phyloP scores from a whole-genome alignment of 2,888 invertebrate genomes.

The Tinea trinotella region DNA sequence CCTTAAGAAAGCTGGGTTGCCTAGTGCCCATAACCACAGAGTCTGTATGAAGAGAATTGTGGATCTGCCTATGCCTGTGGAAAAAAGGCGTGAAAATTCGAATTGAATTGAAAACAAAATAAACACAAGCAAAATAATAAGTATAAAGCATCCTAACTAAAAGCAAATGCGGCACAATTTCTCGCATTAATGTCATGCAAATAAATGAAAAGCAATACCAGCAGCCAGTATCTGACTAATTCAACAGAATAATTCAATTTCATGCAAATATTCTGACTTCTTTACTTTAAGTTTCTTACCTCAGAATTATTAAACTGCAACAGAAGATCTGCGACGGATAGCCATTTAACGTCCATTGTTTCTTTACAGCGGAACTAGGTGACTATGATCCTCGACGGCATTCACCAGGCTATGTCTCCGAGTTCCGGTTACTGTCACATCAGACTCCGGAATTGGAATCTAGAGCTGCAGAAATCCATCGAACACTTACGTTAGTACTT shows the following conservation, averaged over 20 bases:
- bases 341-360: too few species aligned
- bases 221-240: neutral
- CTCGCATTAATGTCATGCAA: neutral
- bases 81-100: too few species aligned
- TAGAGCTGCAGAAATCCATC: conserved; percentile 90
- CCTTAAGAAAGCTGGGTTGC: too few species aligned
- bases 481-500: conserved; percentile 83
- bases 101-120: too few species aligned
- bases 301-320: too few species aligned
- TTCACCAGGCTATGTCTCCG: conserved; percentile 92
- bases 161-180: neutral
- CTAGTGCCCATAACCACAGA: too few species aligned
- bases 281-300: too few species aligned
- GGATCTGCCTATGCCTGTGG: too few species aligned
- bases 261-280: neutral
- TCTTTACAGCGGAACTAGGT: conserved; percentile 87
- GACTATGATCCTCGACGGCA: conserved; percentile 93
- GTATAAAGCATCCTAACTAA: too few species aligned
- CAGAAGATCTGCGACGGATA: too few species aligned
- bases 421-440: conserved; percentile 93
- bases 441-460: conserved; percentile 93
- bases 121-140: too few species aligned
- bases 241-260: neutral
- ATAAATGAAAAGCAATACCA: neutral
- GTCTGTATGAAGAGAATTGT: too few species aligned